These are phyloP conservation scores for Apodemia hepburni DNA, from an alignment of 2,888 invertebrate genomes.

Conservation along the genomic window DNA sequence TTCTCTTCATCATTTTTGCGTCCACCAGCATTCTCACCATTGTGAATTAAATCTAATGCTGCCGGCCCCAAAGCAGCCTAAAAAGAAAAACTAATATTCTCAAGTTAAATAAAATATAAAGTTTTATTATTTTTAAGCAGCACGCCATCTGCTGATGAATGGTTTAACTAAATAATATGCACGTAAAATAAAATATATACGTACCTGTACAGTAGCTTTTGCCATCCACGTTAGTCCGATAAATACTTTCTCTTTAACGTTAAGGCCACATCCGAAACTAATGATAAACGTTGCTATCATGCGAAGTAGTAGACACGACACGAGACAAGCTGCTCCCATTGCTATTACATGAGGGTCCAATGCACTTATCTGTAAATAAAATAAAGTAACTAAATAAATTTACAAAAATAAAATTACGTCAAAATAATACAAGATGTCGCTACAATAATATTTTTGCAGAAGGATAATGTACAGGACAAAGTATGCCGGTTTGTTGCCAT, in stretches of 20 bases:
- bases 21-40: constrained; percentile 57
- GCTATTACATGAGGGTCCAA: constrained; percentile 82
- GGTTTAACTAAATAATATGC: too few species aligned
- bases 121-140: background rate
- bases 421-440: too few species aligned
- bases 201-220: constrained; percentile 94
- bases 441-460: too few species aligned
- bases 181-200: background rate
- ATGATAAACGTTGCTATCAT: constrained; percentile 81
- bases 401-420: background rate
- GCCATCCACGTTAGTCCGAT: constrained; percentile 92
- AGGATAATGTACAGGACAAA: too few species aligned
- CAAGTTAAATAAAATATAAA: background rate
- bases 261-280: constrained; percentile 86
- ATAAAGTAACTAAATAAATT: too few species aligned
- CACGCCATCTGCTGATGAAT: background rate
- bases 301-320: constrained; percentile 80
- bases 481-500: too few species aligned
- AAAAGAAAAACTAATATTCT: background rate
- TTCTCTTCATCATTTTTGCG: constrained; percentile 54
- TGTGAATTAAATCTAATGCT: constrained; percentile 76
- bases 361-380: constrained; percentile 61
- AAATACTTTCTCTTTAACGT: constrained; percentile 90
- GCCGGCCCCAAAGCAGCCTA: constrained; percentile 87
- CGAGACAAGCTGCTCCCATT: constrained; percentile 82